Conservation (phyloP, 1,140 invertebrate genomes). For the Aphelenchoides fujianensis region DNA sequence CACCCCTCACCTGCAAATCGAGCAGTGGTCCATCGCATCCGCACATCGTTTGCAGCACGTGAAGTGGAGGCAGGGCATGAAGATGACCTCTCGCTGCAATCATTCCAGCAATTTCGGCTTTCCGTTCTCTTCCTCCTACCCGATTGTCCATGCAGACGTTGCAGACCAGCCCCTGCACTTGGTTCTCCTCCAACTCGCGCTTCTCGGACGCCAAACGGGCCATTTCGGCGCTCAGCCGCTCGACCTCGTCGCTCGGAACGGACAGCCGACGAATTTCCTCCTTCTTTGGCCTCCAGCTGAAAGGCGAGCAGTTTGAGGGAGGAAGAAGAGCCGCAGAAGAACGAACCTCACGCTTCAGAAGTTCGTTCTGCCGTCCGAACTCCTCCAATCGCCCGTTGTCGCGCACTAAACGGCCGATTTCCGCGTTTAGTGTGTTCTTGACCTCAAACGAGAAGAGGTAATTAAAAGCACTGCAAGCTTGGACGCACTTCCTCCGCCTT, state of each 20-base stretch:
- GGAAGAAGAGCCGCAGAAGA: no score
- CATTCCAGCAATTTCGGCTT: no score
- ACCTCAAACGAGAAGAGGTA: no score
- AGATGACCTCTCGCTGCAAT: constrained; percentile 35
- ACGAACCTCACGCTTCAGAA: neutral
- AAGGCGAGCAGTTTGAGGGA: no score
- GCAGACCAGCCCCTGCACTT: constrained; percentile 28
- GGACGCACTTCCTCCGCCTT: constrained; percentile 35
- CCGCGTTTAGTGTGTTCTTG: constrained; percentile 30
- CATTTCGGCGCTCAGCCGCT: constrained; percentile 3
- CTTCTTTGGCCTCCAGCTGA: constrained; percentile 28
- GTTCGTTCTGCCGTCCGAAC: constrained; percentile 12
- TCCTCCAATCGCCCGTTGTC: constrained; percentile 20
- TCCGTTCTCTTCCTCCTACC: constrained; percentile 1
- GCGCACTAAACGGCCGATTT: constrained; percentile 29
- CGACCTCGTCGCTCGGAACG: constrained; percentile 1
- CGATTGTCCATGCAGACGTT: constrained; percentile 35
- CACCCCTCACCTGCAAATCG: constrained; percentile 29
- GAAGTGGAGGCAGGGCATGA: constrained; percentile 36
- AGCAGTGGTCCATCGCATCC: constrained; percentile 32
- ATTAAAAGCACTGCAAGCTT: no score
- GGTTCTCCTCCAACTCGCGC: constrained; percentile 25
- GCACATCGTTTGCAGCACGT: constrained; percentile 37
- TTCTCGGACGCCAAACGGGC: constrained; percentile 18
- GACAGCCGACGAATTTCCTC: constrained; percentile 17